Evolutionary conservation across 2,797 vertebrate genomes (phyloP).

Genomic region (Ctenopoma kingsleyae): DNA sequence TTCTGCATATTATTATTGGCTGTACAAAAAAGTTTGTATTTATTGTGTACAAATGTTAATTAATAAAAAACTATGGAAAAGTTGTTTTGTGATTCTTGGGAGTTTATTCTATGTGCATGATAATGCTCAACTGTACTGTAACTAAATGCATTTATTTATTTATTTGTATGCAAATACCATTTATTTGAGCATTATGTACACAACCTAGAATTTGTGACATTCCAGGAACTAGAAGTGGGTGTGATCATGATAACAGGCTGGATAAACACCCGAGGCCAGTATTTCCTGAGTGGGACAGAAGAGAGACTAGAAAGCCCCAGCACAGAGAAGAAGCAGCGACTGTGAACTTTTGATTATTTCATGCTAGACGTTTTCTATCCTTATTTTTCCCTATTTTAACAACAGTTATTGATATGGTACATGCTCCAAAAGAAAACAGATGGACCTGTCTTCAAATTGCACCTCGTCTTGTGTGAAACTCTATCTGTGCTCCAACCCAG

Average conservation of each 20-base stretch:
- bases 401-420: neutral
- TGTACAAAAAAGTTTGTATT: conserved; percentile 99
- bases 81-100: neutral
- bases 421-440: conserved; percentile 20
- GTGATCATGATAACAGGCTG: conserved; percentile 48
- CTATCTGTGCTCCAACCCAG: conserved; percentile 84
- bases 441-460: conserved; percentile 25
- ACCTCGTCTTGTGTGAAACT: conserved; percentile 79
- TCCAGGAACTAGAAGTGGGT: conserved; percentile 50
- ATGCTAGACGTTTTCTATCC: neutral
- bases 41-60: conserved; percentile 99
- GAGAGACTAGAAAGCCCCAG: conserved; percentile 11
- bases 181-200: neutral
- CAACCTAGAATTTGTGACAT: neutral
- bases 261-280: conserved; percentile 46
- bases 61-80: conserved; percentile 90
- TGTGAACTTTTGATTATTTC: conserved; percentile 2
- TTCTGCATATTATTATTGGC: conserved; percentile 93
- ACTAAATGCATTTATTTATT: neutral
- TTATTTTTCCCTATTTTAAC: neutral
- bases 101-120: neutral
- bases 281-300: conserved; percentile 67
- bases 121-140: neutral
- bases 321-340: conserved; percentile 21
- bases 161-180: neutral